Base-by-base conservation (phyloP, 2,113 vertebrate genomes). In the Calidris pygmaea region DNA sequence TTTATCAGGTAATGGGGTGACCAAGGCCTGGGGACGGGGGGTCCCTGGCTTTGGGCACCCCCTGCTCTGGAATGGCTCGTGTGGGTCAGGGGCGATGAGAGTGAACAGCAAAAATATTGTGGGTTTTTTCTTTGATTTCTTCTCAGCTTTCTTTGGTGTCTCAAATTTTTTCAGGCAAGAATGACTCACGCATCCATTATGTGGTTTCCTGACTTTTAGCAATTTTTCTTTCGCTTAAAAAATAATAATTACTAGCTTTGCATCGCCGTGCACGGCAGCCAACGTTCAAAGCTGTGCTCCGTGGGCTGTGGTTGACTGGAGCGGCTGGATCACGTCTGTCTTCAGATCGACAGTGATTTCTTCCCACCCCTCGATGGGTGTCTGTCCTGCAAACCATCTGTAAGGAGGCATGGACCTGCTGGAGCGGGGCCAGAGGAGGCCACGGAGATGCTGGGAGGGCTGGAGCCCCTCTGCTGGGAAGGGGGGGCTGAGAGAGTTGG, bases 121-220 rank as follows among this genome's bases (percentile, higher is more conserved):
- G 78, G 82, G 60, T 7, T 97, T 96, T 96, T 85, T 11, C 29
- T 70, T 66, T 41, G 48, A 8, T 66, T 87, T 85, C 97, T 92
- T 85, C 88, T 34, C 35, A 74, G 93, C 91, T 96, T 90, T 87
- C 94, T 76, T 85, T 84, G 91, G 87, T 23, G 0, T 81, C 91
- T 96, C 70, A 39, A 19, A 4, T 71, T 63, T 82, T 82, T 87
- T 89, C 75, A 85, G 96, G 95, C 91, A 75, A 32, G 78, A 72
- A 12, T 98, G 98, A 98, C 70, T 98, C 97, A 98, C 84, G 83
- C 60, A 30, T 62, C 91, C 81, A 76, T 91, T 87, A 16, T 95
- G 91, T 96, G 90, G 82, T 96, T 97, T 97, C 91, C 96, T 91
- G 68, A 48, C 84, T 76, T 87, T 67, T 5, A 93, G 93, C 95